Conservation (phyloP, 1,140 invertebrate genomes). For the Rhopalosiphum padi region DNA sequence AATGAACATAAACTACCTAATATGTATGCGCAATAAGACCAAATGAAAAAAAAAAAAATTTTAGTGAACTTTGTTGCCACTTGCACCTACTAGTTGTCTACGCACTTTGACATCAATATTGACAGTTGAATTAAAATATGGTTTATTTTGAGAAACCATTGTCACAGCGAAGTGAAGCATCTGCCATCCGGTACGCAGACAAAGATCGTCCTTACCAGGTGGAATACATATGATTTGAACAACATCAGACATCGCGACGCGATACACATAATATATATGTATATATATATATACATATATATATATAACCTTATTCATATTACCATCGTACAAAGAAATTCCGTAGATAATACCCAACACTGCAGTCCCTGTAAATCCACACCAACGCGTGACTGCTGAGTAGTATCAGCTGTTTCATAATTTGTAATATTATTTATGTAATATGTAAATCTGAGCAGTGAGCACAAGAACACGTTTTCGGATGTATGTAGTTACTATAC, state of each 20-base stretch:
- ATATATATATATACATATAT: too few relatives aligned
- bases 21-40: neutral
- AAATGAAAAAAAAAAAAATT: neutral
- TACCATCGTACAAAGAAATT: neutral
- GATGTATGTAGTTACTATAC: neutral
- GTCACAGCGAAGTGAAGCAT: neutral
- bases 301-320: neutral
- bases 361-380: neutral
- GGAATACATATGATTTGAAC: constrained; percentile 2
- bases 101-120: neutral
- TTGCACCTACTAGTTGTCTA: neutral
- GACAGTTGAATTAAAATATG: neutral
- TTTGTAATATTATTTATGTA: neutral
- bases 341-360: neutral
- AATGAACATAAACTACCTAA: neutral
- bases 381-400: neutral
- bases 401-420: neutral
- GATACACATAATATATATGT: neutral
- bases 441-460: neutral
- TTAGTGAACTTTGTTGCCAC: neutral
- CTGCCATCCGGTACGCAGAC: neutral
- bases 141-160: constrained; percentile 43
- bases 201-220: constrained; percentile 31
- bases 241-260: constrained; percentile 6
- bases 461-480: neutral